Percentiles rank a stretch among this genome's conserved stretches.
Evolutionary conservation across 2,797 vertebrate genomes (phyloP).

Genomic region (Spheniscus humboldti): DNA sequence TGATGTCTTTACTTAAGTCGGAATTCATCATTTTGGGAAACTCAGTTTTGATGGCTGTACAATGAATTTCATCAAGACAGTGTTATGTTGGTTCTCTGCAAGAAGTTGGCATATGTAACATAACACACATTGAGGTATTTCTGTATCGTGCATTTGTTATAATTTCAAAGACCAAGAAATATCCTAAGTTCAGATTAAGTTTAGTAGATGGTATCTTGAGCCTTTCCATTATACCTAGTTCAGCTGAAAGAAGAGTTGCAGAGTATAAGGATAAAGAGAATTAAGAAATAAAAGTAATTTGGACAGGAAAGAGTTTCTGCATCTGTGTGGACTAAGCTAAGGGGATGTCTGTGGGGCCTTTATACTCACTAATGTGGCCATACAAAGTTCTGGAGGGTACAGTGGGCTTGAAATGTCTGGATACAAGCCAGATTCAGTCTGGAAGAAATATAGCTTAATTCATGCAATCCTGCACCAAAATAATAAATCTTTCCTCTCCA

Average conservation of each 20-base stretch:
- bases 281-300: background rate
- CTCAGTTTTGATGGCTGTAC: background rate
- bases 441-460: background rate
- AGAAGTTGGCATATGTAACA: background rate
- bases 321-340: background rate
- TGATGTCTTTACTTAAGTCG: background rate
- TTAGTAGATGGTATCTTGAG: background rate
- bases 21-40: background rate
- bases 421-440: background rate
- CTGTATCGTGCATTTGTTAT: background rate
- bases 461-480: background rate
- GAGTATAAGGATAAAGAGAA: background rate
- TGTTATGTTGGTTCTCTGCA: background rate
- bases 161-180: background rate
- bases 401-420: background rate
- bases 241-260: background rate
- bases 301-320: background rate
- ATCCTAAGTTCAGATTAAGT: background rate
- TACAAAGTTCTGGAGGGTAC: background rate
- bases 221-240: background rate
- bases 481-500: background rate
- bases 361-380: background rate
- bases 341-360: background rate
- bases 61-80: background rate
- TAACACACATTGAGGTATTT: background rate